Evolutionary conservation across 2,113 vertebrate genomes (phyloP), one percentile per base, ranked within the genome.

Genomic region (Apistogramma diplotaenia): DNA sequence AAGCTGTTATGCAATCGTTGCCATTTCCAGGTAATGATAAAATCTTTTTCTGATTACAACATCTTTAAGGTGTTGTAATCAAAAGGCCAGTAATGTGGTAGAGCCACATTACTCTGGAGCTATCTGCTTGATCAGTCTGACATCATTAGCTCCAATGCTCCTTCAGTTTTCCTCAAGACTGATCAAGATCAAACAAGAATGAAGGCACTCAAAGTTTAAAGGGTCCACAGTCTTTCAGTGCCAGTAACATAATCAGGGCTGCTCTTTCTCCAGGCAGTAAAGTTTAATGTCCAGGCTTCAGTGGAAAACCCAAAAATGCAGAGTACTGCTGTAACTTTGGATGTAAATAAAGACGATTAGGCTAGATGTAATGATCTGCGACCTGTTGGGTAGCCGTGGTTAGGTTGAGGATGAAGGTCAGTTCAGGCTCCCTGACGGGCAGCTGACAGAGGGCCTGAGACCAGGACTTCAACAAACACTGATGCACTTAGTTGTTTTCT

Each of bases 181-280:
- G 23, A n/a, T n/a, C n/a, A n/a, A 43, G 21, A 10, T 37, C 37
- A 27, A 65, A 46, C 61, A 10, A 43, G 37, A 23, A 46, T 27
- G 13, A 0, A 1, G 2, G 37, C 0, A 9, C 15, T 65, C 4
- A 11, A 21, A 27, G 61, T 43, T 40, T 43, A 65, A 18, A 65
- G 16, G 13, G 1, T 0, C 0, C 8, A 0, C 25, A 65, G 43
- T 18, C 37, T 65, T 43, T 65, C 61, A 43, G 37, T 18, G 2
- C 4, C 37, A 11, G 8, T 7, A 49, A 49, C 18, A 19, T 46
- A 2, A 46, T 46, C 5, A 46, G 43, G 12, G 43, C 18, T 15
- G 13, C 40, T 46, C 13, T 46, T 46, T 11, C 5, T 16, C 37
- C 11, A 12, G 11, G 37, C 37, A 40, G 6, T 40, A 40, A 40